Base-by-base conservation (phyloP, 2,888 invertebrate species). In the Strigamia maritima region DNA sequence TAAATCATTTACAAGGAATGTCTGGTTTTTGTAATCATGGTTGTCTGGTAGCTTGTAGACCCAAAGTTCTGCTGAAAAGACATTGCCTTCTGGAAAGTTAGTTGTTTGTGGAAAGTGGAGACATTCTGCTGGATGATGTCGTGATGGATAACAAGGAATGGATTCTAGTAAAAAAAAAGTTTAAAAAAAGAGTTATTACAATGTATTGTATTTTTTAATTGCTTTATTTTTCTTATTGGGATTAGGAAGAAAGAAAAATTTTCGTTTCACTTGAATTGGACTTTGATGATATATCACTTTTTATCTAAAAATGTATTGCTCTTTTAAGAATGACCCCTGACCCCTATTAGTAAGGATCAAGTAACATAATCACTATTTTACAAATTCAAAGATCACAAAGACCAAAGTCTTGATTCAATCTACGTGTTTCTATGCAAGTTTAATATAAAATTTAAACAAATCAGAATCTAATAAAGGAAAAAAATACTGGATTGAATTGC, bases 51-150 rank as follows among this genome's bases (percentile, higher is more conserved):
- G 76, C 87, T 93, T 93, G 85, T 92, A 92, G 79, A 94, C 90
- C 93, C 94, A 94, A 31, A 94, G 87, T 82, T 94, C 92, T 0
- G 93, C 94, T 0, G 90, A 90, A 60, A 91, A 92, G 10, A 93
- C 16, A 19, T 22, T 31, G 14, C 75, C 75, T 31, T 75, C 75
- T 3, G 35, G 75, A 26, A 75, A 31, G 24, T 35, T 31, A 22
- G 26, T 7, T 8, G 6, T 28, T 16, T 7, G 28, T 26, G 26
- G 19, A 35, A 75, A 75, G 26, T 26, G 22, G 16, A 75, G 75
- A 31, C 75, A 75, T 26, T 26, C 75, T 75, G 75, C 26, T 16
- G 75, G 35, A 31, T 75, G 75, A 70, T 70, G 28, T 2, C 28
- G 24, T 70, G 4, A 4, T 3, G 70, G 10, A 24, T 16, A 16